Percentiles rank a stretch among this genome's conserved stretches.
These are phyloP conservation scores for Bufo gargarizans DNA, from an alignment of 2,113 vertebrate species.

Conservation along the genomic window DNA sequence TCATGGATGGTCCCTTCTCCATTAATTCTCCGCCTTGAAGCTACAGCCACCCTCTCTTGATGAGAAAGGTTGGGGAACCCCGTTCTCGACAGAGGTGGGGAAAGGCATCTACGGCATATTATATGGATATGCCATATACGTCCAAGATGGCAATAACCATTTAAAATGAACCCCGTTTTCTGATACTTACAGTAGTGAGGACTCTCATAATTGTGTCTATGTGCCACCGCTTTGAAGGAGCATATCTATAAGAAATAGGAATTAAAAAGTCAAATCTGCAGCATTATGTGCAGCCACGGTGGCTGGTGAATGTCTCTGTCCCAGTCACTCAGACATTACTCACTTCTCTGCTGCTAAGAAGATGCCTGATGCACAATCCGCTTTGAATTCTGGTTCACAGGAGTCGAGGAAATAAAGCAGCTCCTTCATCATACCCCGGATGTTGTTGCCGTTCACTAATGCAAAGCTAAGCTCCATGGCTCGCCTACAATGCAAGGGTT, in stretches of 20 bases:
- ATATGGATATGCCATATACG: too few species aligned
- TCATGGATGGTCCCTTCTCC: too few species aligned
- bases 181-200: slow-evolving; percentile 87
- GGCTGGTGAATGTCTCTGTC: background rate
- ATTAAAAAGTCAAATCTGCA: background rate
- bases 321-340: slow-evolving; percentile 45
- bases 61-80: too few species aligned
- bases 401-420: slow-evolving; percentile 98
- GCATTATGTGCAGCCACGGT: background rate
- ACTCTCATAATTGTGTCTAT: slow-evolving; percentile 99
- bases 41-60: too few species aligned
- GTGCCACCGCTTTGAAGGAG: slow-evolving; percentile 98
- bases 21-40: too few species aligned
- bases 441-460: slow-evolving; percentile 97
- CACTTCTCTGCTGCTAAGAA: slow-evolving; percentile 99
- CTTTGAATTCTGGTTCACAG: slow-evolving; percentile 98
- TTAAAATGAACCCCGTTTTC: background rate
- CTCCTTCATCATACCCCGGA: slow-evolving; percentile 99
- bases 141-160: too few species aligned
- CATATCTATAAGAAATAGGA: slow-evolving; percentile 80
- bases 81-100: too few species aligned
- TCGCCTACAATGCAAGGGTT: slow-evolving; percentile 74
- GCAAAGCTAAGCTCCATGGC: slow-evolving; percentile 99
- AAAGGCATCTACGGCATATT: too few species aligned
- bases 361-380: slow-evolving; percentile 97